Evolutionary conservation across 1,140 invertebrate species (phyloP).

Genomic region (Andricus grossulariae): DNA sequence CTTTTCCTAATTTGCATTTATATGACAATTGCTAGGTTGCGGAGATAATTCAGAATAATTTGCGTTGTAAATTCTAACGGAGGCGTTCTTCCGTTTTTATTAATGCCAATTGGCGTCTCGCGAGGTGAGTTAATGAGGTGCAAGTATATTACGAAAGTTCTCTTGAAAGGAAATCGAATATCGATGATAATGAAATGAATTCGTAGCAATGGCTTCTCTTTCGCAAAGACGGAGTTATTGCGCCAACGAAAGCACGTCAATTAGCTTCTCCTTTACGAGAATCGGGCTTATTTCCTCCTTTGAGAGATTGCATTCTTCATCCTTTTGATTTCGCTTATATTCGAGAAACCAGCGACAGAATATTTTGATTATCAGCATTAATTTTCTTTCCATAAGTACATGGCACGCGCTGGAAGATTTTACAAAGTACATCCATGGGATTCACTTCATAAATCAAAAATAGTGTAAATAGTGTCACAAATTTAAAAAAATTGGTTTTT

Average conservation of each 20-base stretch:
- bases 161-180: constrained; percentile 6
- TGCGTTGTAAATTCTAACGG: neutral
- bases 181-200: constrained; percentile 21
- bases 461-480: too few species aligned
- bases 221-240: constrained; percentile 1
- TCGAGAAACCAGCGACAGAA: neutral
- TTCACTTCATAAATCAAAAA: too few species aligned
- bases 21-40: too few species aligned
- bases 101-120: neutral
- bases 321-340: neutral
- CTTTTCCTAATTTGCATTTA: too few species aligned
- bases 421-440: too few species aligned
- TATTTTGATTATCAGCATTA: neutral
- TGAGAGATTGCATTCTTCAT: constrained; percentile 4
- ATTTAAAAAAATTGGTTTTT: too few species aligned
- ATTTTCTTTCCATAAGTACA: neutral
- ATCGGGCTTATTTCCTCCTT: neutral
- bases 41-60: neutral
- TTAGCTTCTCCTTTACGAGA: neutral
- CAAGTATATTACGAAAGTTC: constrained; percentile 15
- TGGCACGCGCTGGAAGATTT: too few species aligned
- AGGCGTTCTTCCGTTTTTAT: neutral
- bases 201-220: neutral
- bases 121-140: constrained; percentile 1
- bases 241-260: constrained; percentile 9